Percentiles rank a stretch among this genome's conserved stretches.
phyloP scores from a whole-genome alignment of 2,888 invertebrate species.

The Loripinus fragilis region DNA sequence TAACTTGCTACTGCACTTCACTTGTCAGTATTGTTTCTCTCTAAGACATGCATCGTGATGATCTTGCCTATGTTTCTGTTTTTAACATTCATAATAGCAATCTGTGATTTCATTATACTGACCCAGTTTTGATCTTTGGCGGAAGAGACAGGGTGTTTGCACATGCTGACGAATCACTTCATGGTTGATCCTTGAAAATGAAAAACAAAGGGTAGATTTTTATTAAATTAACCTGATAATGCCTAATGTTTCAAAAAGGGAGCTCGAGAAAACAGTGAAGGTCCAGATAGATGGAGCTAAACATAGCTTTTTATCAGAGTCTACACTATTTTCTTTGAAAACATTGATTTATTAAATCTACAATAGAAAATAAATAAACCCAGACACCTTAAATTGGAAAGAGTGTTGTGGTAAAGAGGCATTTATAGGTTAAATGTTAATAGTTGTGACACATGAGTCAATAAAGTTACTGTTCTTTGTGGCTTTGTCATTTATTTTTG shows the following conservation, averaged over 20 bases:
- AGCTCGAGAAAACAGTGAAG: too few species aligned
- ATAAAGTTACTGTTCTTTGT: neutral
- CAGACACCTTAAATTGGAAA: too few species aligned
- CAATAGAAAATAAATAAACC: too few species aligned
- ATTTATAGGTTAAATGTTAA: neutral
- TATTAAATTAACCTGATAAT: too few species aligned
- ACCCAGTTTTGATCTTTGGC: slow-evolving; percentile 21
- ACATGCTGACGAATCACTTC: neutral
- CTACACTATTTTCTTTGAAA: too few species aligned
- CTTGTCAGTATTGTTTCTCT: neutral
- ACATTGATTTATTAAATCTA: too few species aligned
- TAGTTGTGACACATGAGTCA: neutral
- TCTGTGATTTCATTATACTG: slow-evolving; percentile 17
- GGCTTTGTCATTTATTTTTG: slow-evolving; percentile 13
- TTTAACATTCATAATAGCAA: slow-evolving; percentile 16
- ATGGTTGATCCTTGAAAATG: neutral
- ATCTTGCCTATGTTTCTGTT: neutral
- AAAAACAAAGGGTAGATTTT: neutral
- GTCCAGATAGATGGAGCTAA: too few species aligned
- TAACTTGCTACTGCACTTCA: slow-evolving; percentile 8
- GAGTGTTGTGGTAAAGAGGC: too few species aligned
- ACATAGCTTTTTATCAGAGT: too few species aligned
- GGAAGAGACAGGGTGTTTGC: slow-evolving; percentile 7
- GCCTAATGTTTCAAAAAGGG: too few species aligned
- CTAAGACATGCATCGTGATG: neutral